Evolutionary conservation across 1,140 invertebrate genomes (phyloP), one percentile per base, ranked within the genome.

Genomic region (Aphelenchoides avenae): DNA sequence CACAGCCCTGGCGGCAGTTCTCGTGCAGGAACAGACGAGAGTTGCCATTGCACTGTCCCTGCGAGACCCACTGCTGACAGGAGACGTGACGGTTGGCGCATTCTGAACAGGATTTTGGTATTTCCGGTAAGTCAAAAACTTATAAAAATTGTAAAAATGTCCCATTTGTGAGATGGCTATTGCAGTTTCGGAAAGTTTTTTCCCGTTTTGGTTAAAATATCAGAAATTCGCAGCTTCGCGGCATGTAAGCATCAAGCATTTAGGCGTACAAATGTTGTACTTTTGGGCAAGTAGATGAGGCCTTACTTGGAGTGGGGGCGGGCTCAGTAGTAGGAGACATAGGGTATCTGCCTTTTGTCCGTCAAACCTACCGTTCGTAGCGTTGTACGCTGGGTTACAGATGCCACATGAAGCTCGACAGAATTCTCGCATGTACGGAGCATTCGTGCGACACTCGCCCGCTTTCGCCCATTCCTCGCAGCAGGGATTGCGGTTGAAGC

Each of bases 401-500:
- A 63, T 13, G 18, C 56, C 29, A 44, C 72, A 75, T 18, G 66
- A 36, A 9, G 61, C 61, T 36, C 22, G 20, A 63, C 70, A 72
- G 52, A 65, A 73, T 36, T 61, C 48, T 20, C 42, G 34, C 70
- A 72, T 72, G 41, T 72, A 72, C 31, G 60, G 52, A 13, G 46
- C 20, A 37, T 75, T 70, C 26, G 33, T 50, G 34, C 40, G 36
- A 44, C 73, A 73, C 47, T 70, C 62, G 20, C 66, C 67, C n/a
- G 26, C 39, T 29, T 40, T 26, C 7, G 71, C 52, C 71, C 71
- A 74, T 6, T 44, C 15, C 13, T 77, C 75, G 42, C 72, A 74
- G 52, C 72, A 74, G 9, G 74, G 71, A 57, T 74, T 44, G 30
- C 58, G 34, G 48, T 73, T 73, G 55, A 62, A 69, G 44, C 71